A percentile compares a stretch with the other conserved stretches of the same genome.
Evolutionary conservation across 2,113 vertebrate species (phyloP).

Genomic region (Mus spicilegus): DNA sequence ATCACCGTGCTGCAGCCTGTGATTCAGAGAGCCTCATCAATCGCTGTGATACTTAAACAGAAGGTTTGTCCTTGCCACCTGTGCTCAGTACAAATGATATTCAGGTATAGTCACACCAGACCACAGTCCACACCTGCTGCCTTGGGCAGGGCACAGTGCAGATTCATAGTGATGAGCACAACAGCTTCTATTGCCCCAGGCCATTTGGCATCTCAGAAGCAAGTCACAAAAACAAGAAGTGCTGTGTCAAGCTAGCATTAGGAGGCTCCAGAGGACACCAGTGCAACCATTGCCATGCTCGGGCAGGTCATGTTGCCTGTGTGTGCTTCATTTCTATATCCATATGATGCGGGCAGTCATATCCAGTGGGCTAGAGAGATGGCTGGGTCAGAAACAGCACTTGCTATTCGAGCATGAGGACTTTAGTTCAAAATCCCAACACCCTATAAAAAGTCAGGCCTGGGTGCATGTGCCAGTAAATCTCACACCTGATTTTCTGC

Average conservation of each 20-base stretch:
- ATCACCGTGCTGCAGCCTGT: constrained; percentile 4
- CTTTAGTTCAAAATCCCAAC: neutral
- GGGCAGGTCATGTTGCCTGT: neutral
- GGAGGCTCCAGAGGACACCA: neutral
- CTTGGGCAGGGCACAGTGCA: neutral
- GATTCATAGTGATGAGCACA: neutral
- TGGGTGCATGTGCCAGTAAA: neutral
- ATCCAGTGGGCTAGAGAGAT: neutral
- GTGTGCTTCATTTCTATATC: neutral
- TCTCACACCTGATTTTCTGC: neutral
- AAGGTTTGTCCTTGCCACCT: neutral
- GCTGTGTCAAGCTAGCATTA: neutral
- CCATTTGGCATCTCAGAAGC: neutral
- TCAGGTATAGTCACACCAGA: neutral
- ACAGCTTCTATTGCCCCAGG: neutral
- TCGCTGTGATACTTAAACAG: neutral
- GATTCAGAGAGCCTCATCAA: constrained; percentile 8
- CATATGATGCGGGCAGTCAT: neutral
- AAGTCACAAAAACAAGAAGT: neutral
- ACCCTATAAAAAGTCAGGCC: neutral
- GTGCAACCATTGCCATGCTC: neutral
- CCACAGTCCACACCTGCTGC: neutral
- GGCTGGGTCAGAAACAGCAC: neutral
- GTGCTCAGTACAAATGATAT: neutral
- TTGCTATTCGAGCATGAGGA: neutral